A percentile compares a stretch with the other conserved stretches of the same genome.
Evolutionary conservation across 2,888 invertebrate genomes (phyloP).

Genomic region (Conchocele bisecta): DNA sequence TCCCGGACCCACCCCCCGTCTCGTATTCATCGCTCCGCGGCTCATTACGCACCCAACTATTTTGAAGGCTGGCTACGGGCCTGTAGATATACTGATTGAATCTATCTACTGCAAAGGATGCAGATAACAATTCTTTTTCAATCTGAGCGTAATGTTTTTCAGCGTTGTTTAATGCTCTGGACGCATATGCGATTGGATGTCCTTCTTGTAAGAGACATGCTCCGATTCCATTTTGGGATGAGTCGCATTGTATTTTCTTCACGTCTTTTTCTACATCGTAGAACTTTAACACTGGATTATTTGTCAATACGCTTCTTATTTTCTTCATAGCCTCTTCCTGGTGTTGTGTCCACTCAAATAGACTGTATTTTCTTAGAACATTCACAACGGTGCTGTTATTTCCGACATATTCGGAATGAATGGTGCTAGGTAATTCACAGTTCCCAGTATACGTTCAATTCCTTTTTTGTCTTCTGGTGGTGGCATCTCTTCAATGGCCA

Average conservation of each 20-base stretch:
- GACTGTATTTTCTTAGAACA: constrained; percentile 31
- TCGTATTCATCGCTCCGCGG: too few species aligned
- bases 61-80: too few species aligned
- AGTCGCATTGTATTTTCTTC: too few species aligned
- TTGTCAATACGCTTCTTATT: constrained; percentile 42
- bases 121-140: constrained; percentile 54
- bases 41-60: too few species aligned
- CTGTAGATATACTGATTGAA: constrained; percentile 51
- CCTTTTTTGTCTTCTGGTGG: constrained; percentile 33
- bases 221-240: too few species aligned
- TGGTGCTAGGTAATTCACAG: constrained; percentile 43
- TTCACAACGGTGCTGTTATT: constrained; percentile 47
- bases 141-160: too few species aligned
- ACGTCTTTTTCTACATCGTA: constrained; percentile 29
- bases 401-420: constrained; percentile 55
- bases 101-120: too few species aligned
- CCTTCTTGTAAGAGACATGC: too few species aligned
- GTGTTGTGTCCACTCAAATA: constrained; percentile 13
- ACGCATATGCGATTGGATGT: too few species aligned
- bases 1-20: too few species aligned
- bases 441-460: constrained; percentile 31
- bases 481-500: constrained; percentile 51
- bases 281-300: constrained; percentile 42
- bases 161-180: too few species aligned
- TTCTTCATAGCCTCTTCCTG: constrained; percentile 18